phyloP scores from a whole-genome alignment of 2,797 vertebrate species.

The Percopsis omiscomaycus region DNA sequence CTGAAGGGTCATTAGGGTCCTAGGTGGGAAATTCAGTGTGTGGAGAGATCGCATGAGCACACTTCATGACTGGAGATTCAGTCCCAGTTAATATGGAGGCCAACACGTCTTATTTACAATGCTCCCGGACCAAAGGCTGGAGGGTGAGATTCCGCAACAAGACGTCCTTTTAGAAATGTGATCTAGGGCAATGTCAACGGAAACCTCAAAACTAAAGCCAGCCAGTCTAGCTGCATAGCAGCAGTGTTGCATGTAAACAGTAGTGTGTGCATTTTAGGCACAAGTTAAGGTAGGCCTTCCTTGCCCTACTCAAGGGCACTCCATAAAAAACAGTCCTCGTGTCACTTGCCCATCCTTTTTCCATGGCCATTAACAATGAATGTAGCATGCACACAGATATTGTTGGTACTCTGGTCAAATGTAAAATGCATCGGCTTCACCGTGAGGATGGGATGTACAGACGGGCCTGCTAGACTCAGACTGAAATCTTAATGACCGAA shows the following conservation, averaged over 20 bases:
- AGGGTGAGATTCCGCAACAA: background rate
- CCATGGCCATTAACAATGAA: too few species aligned
- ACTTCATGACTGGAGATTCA: background rate
- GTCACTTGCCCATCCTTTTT: too few species aligned
- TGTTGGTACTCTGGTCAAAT: too few species aligned
- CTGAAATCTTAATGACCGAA: slow-evolving; percentile 10
- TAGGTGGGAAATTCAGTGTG: too few species aligned
- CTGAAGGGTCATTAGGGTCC: too few species aligned
- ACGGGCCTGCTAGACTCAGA: slow-evolving; percentile 6
- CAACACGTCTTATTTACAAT: background rate
- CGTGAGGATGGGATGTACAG: background rate
- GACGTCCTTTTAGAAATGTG: background rate
- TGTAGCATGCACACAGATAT: too few species aligned
- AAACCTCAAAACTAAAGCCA: background rate
- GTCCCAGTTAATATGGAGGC: background rate
- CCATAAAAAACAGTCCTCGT: too few species aligned
- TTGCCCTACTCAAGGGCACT: too few species aligned
- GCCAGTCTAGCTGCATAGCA: too few species aligned
- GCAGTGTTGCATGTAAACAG: too few species aligned
- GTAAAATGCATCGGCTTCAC: background rate
- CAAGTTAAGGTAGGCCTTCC: too few species aligned
- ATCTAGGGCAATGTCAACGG: slow-evolving; percentile 3
- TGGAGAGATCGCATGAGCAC: background rate
- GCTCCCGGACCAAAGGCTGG: slow-evolving; percentile 1
- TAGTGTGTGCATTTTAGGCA: too few species aligned